phyloP scores from a whole-genome alignment of 1,140 invertebrate species.

The Nylanderia fulva region DNA sequence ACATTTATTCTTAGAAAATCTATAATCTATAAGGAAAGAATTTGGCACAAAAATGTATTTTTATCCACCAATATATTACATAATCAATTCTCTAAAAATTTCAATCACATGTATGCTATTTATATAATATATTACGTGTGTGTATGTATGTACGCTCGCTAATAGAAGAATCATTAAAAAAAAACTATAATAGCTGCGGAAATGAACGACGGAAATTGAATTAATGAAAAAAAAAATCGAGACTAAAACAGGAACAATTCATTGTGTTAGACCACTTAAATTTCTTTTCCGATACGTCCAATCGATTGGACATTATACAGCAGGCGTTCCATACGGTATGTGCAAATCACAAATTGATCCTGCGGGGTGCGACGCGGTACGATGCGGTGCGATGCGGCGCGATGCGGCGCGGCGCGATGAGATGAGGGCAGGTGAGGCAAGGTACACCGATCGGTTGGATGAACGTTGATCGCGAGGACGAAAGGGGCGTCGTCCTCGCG shows the following conservation, averaged over 20 bases:
- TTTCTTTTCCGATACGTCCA: slow-evolving; percentile 63
- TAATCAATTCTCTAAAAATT: too few relatives aligned
- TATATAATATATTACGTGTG: too few relatives aligned
- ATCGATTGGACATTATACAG: slow-evolving; percentile 49
- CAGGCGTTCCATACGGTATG: slow-evolving; percentile 17
- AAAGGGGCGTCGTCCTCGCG: slow-evolving; percentile 66
- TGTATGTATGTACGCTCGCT: too few relatives aligned
- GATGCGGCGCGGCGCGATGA: slow-evolving; percentile 12
- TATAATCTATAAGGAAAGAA: not conserved
- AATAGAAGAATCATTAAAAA: not conserved
- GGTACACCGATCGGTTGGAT: slow-evolving; percentile 55
- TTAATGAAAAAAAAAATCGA: not conserved
- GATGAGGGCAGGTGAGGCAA: slow-evolving; percentile 39
- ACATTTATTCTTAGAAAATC: not conserved
- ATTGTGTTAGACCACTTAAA: not conserved
- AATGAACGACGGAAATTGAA: not conserved
- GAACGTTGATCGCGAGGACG: slow-evolving; percentile 60
- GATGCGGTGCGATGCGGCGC: slow-evolving; percentile 47
- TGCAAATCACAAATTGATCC: slow-evolving; percentile 68
- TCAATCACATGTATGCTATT: too few relatives aligned
- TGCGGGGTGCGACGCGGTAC: slow-evolving; percentile 24
- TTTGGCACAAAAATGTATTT: too few relatives aligned
- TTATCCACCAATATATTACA: too few relatives aligned
- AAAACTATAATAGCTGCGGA: not conserved
- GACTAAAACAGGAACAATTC: not conserved